Conservation (phyloP, 2,797 vertebrate species). For the Mus caroli region DNA sequence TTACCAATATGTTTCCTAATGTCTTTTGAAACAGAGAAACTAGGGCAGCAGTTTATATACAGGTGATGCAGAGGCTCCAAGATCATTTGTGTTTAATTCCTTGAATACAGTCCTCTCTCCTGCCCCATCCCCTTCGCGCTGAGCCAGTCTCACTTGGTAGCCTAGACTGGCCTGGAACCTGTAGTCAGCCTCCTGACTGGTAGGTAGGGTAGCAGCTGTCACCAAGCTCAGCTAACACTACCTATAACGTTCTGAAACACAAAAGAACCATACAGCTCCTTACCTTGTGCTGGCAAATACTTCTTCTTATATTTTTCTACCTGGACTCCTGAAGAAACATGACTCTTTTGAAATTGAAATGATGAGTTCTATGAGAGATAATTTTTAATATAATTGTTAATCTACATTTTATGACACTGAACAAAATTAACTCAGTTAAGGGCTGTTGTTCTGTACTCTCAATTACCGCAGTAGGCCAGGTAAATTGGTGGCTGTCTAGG, state of each 20-base stretch:
- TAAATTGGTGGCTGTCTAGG: background rate
- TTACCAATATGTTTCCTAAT: background rate
- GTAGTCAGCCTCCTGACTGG: background rate
- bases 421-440: conserved; percentile 18
- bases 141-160: background rate
- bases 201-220: background rate
- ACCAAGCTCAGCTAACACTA: background rate
- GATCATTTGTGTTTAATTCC: background rate
- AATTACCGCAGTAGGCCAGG: background rate
- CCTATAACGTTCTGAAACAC: conserved; percentile 46
- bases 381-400: conserved; percentile 56
- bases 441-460: background rate
- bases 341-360: conserved; percentile 83
- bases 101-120: conserved; percentile 2
- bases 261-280: conserved; percentile 53
- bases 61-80: background rate
- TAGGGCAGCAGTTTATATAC: background rate
- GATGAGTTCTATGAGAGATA: conserved; percentile 88
- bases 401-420: background rate
- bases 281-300: conserved; percentile 88
- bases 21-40: background rate
- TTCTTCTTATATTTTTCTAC: conserved; percentile 84
- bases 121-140: background rate
- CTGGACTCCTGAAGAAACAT: conserved; percentile 80
- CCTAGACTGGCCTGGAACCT: background rate